A percentile compares a stretch with the other conserved stretches of the same genome.
Conservation (phyloP, 2,888 invertebrate species). For the Bellardia pandia region DNA sequence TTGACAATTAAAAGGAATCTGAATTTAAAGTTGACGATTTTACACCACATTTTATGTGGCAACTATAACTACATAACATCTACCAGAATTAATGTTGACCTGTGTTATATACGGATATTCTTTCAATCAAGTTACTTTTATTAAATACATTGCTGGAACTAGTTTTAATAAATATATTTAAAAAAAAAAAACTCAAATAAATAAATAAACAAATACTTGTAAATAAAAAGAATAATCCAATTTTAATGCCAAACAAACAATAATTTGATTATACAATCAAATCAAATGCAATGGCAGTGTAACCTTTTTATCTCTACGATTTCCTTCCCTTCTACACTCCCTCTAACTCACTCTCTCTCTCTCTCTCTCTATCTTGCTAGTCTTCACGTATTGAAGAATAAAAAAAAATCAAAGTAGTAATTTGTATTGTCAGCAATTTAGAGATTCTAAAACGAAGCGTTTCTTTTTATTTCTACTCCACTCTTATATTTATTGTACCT, state of each 20-base stretch:
- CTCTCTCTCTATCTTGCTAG: not conserved
- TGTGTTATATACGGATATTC: too few relatives aligned
- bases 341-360: too few relatives aligned
- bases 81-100: too few relatives aligned
- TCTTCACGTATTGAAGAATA: not conserved
- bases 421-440: constrained; percentile 47
- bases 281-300: constrained; percentile 7
- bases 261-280: constrained; percentile 37
- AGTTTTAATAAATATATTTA: not conserved
- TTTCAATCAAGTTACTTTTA: too few relatives aligned
- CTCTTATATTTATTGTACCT: constrained; percentile 42
- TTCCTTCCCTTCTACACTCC: not conserved
- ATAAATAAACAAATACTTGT: not conserved
- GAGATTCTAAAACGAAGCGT: not conserved
- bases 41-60: too few relatives aligned
- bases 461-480: not conserved
- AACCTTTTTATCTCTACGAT: constrained; percentile 4
- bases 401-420: constrained; percentile 13
- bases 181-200: not conserved
- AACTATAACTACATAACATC: too few relatives aligned
- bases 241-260: constrained; percentile 32
- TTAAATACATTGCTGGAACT: not conserved
- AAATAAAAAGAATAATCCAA: constrained; percentile 9
- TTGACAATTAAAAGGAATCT: too few relatives aligned
- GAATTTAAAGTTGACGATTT: too few relatives aligned